Base-by-base conservation (phyloP, 2,888 invertebrate species). In the Hirtodrosophila alboralis region DNA sequence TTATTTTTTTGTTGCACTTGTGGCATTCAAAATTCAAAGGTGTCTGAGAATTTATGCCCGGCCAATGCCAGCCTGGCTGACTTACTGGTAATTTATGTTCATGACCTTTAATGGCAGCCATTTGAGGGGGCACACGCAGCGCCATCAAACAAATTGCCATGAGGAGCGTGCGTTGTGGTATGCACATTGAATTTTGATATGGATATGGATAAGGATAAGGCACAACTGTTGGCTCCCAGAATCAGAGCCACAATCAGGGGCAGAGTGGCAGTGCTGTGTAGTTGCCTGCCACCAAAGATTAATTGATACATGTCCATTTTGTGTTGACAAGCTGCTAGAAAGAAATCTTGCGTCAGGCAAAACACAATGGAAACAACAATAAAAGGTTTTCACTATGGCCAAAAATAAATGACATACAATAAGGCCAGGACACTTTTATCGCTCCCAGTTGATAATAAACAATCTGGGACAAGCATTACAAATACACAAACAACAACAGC, bases 261-360 rank as follows among this genome's bases (percentile, higher is more conserved):
- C 40, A 26, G 23, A 14, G 12, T 34, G 30, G 36, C 37, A 34
- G 18, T 1, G 18, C 5, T 18, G 4, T 44, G 21, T 44, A 26
- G 6, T 16, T 52, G 6, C 12, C 33, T 26, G 33, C n/a, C 38
- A 54, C 40, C 70, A 45, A 75, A 83, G 83, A 86, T 83, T 83
- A 83, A 83, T 86, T 86, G 83, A 83, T 83, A 83, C 87, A 75
- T 86, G 86, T 86, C 83, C 83, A 84, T 86, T 86, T 84, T 71
- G 74, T 83, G 81, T 85, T 87, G 87, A 85, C 83, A 86, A 81
- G 78, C 78, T 54, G 67, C 62, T 63, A 62, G 75, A 61, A 73
- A 65, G 69, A 81, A 85, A 85, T 85, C 83, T 75, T 63, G 41
- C 30, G 38, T 21, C 65, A 63, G 59, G 52, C 66, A 58, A n/a